Evolutionary conservation across 2,797 vertebrate genomes (phyloP).

Genomic region (Meda fulgida): DNA sequence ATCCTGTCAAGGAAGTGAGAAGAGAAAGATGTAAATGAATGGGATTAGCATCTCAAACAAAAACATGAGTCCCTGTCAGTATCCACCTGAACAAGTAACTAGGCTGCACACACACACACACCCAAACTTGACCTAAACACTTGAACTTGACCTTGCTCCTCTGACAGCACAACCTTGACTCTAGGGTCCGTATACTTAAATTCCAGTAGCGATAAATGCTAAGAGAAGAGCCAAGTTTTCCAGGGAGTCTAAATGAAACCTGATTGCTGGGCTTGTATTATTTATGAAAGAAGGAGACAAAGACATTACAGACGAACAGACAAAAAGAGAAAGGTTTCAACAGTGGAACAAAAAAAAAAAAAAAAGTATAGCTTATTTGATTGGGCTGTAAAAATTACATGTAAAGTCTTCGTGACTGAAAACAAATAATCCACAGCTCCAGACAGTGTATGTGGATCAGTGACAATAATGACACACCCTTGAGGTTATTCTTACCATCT

Average conservation of each 20-base stretch:
- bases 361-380: background rate
- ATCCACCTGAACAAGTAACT: conserved; percentile 22
- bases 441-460: background rate
- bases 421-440: conserved; percentile 3
- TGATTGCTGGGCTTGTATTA: conserved; percentile 16
- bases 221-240: background rate
- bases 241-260: background rate
- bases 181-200: background rate
- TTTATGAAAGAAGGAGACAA: background rate
- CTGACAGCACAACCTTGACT: conserved; percentile 6
- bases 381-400: background rate
- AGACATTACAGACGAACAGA: background rate
- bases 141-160: background rate
- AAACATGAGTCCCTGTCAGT: background rate
- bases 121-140: background rate
- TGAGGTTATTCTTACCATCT: conserved; percentile 81
- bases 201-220: background rate
- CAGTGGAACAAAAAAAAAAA: background rate
- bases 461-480: conserved; percentile 13
- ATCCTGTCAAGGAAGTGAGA: conserved; percentile 71
- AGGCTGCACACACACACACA: conserved; percentile 1
- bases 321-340: background rate
- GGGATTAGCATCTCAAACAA: conserved; percentile 26
- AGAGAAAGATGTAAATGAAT: conserved; percentile 9
- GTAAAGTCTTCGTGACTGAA: background rate